Evolutionary conservation across 2,797 vertebrate species (phyloP).

Genomic region (Sebastes hubbsi): DNA sequence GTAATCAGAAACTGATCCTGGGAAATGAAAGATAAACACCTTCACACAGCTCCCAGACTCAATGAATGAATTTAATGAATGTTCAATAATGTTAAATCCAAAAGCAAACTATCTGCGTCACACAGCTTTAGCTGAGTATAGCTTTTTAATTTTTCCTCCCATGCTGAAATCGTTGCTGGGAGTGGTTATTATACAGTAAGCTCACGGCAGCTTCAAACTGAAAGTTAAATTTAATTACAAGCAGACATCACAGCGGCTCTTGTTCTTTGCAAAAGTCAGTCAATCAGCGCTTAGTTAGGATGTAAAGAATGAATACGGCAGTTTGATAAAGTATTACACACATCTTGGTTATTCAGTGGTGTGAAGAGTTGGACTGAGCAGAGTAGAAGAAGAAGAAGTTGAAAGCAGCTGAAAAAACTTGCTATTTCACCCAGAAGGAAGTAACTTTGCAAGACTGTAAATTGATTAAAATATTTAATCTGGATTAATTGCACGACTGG

Average conservation of each 20-base stretch:
- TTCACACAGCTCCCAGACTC: conserved; percentile 14
- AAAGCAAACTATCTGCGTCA: conserved; percentile 40
- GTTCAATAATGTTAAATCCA: conserved; percentile 43
- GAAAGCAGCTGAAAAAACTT: neutral
- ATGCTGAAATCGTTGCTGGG: neutral
- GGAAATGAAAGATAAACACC: conserved; percentile 54
- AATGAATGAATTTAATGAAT: conserved; percentile 24
- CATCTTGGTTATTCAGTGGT: neutral
- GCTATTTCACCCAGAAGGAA: neutral
- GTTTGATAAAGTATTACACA: neutral
- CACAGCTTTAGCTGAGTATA: neutral
- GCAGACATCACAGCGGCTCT: neutral
- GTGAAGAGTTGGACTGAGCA: neutral
- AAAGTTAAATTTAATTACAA: conserved; percentile 24
- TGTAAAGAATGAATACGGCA: neutral
- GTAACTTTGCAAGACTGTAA: too few species aligned
- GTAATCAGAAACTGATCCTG: conserved; percentile 20
- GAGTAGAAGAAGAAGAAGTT: neutral
- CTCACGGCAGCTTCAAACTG: neutral
- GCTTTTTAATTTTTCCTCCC: conserved; percentile 4
- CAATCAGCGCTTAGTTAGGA: neutral
- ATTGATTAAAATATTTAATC: too few species aligned
- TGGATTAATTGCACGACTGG: too few species aligned
- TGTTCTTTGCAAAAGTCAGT: neutral
- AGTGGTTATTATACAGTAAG: neutral